Evolutionary conservation across 2,888 invertebrate species (phyloP), one percentile per base, ranked within the genome.

Genomic region (Melinaea menophilus): DNA sequence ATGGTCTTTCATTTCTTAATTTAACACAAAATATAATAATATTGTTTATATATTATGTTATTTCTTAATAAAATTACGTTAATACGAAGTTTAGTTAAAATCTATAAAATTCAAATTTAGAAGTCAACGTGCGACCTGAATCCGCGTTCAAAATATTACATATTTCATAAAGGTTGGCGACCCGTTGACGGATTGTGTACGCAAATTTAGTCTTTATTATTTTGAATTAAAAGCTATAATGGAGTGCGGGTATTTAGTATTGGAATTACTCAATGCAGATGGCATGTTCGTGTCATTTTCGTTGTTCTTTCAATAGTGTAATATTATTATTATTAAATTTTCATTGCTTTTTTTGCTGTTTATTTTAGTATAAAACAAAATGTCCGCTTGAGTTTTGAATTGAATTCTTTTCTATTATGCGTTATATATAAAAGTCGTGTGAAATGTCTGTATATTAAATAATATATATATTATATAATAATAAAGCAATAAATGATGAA

Each of bases 111-210:
- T 59, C 62, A 60, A 67, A 63, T 61, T 61, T 35, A 47, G 37
- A 55, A 63, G 61, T 61, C 62, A 58, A 61, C 62, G 61, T 61
- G 59, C 69, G 69, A 68, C 69, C 69, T 63, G 68, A 68, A 69
- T 69, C 64, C 56, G 58, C 56, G 65, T 66, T 68, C 65, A 64
- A 61, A 68, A 69, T 68, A 68, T 67, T 70, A 65, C 64, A 70
- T 71, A 69, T 70, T 70, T 70, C 68, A 69, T 66, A 66, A 63
- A 56, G 66, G 69, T 71, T 61, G 66, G 37, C 67, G 67, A 67
- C 68, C 70, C 60, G 54, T 41, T 68, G 64, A 65, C 68, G 63
- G 58, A 62, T 60, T 55, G 5, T 12, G 12, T 48, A 11, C 48
- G 51, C 61, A 22, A 65, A 61, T 60, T 11, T 51, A 31, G 35